These are phyloP conservation scores for Perccottus glenii DNA, from an alignment of 2,113 vertebrate species.

Conservation along the genomic window DNA sequence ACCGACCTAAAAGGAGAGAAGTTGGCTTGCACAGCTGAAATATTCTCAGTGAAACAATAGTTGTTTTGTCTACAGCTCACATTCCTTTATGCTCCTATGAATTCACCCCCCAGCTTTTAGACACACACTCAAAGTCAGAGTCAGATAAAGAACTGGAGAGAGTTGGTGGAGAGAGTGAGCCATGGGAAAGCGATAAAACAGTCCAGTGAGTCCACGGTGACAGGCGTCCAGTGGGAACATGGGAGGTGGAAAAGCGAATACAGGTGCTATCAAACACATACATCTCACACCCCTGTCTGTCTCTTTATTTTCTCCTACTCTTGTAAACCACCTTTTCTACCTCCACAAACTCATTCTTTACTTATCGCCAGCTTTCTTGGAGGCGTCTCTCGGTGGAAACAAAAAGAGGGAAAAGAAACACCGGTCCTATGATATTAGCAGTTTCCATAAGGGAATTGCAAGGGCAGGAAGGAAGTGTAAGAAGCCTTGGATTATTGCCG, in stretches of 20 bases:
- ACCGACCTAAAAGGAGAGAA: constrained; percentile 24
- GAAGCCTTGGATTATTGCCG: constrained; percentile 55
- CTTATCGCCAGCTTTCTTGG: constrained; percentile 32
- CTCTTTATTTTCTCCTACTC: constrained; percentile 57
- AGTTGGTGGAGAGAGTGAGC: constrained; percentile 25
- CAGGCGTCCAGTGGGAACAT: constrained; percentile 67
- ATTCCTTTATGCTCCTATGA: constrained; percentile 55
- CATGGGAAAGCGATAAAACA: constrained; percentile 71
- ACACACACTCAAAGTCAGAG: constrained; percentile 43
- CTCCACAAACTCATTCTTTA: constrained; percentile 26
- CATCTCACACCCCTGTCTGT: constrained; percentile 54
- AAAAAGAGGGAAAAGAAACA: constrained; percentile 39
- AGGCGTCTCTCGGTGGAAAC: constrained; percentile 18
- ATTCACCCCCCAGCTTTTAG: constrained; percentile 45
- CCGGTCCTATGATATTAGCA: constrained; percentile 54
- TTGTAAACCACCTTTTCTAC: constrained; percentile 33
- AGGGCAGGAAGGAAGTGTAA: constrained; percentile 23
- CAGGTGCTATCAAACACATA: constrained; percentile 71
- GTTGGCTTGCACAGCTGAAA: constrained; percentile 37
- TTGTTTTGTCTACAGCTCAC: constrained; percentile 58
- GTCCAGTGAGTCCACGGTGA: constrained; percentile 72
- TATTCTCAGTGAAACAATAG: constrained; percentile 41
- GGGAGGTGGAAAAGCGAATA: constrained; percentile 59
- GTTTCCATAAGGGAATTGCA: constrained; percentile 31
- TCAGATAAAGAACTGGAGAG: constrained; percentile 60